Conservation (phyloP, 2,113 vertebrate genomes). For the Chloropsis hardwickii region DNA sequence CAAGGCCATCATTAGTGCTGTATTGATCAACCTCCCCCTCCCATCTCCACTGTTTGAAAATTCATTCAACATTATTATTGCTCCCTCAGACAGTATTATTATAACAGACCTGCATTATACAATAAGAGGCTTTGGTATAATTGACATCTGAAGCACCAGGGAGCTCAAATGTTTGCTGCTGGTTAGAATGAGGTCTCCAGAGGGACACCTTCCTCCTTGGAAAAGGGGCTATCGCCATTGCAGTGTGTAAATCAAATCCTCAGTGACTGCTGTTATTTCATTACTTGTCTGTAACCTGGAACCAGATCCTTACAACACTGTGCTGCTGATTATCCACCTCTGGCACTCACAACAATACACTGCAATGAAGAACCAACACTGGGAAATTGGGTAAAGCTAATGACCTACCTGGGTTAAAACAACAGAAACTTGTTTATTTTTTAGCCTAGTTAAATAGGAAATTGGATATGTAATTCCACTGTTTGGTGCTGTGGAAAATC, state of each 20-base stretch:
- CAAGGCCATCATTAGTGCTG: background rate
- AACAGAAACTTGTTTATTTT: background rate
- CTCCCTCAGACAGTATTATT: conserved; percentile 44
- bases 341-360: background rate
- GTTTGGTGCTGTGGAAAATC: background rate
- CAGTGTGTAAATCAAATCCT: conserved; percentile 39
- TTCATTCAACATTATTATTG: conserved; percentile 46
- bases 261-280: conserved; percentile 19
- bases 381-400: background rate
- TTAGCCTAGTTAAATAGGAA: background rate
- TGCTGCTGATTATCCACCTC: background rate
- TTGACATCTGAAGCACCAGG: conserved; percentile 48
- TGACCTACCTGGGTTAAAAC: background rate
- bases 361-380: background rate
- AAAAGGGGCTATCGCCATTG: conserved; percentile 25
- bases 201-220: background rate
- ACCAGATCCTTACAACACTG: background rate
- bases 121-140: conserved; percentile 62
- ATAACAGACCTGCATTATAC: conserved; percentile 34
- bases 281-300: conserved; percentile 30
- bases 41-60: conserved; percentile 47
- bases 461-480: background rate
- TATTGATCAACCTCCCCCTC: conserved; percentile 44
- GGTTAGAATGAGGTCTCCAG: conserved; percentile 12
- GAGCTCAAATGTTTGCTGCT: conserved; percentile 11